These are phyloP conservation scores for Phalacrocorax brasilianus DNA, from an alignment of 2,113 vertebrate species.

Conservation along the genomic window DNA sequence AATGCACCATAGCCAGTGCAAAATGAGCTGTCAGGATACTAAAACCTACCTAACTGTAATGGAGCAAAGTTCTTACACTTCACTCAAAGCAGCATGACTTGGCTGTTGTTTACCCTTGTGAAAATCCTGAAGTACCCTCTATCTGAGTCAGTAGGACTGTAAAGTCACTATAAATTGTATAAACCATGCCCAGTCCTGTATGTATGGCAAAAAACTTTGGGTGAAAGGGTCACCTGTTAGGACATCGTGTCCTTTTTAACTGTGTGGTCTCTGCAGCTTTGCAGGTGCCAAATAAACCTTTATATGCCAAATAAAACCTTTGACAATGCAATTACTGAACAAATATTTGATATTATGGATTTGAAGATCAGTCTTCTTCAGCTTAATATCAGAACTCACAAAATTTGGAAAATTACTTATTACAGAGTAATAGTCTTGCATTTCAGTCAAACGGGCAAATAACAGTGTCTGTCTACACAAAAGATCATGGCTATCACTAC, in stretches of 20 bases:
- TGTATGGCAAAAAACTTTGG: not conserved
- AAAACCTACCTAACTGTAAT: not conserved
- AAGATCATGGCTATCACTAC: not conserved
- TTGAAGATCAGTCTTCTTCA: not conserved
- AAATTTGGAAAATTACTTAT: not conserved
- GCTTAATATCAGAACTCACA: not conserved
- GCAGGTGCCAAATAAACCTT: no score
- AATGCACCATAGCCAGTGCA: fast-evolving
- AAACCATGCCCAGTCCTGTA: fast-evolving
- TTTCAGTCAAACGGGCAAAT: not conserved
- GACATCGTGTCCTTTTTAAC: not conserved
- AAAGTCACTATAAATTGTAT: not conserved
- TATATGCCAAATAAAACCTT: not conserved
- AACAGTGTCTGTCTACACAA: not conserved
- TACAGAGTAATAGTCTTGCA: not conserved
- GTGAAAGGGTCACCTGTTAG: not conserved
- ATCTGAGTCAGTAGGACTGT: not conserved
- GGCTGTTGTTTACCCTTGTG: not conserved
- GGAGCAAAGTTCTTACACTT: not conserved
- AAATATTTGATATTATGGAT: not conserved
- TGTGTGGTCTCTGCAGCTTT: not conserved
- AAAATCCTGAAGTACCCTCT: not conserved
- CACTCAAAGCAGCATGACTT: fast-evolving
- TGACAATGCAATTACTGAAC: not conserved
- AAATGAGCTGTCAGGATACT: not conserved